Percentiles rank a stretch among this genome's conserved stretches.
Evolutionary conservation across 1,140 invertebrate species (phyloP).

Genomic region (Oryctes rhinoceros): DNA sequence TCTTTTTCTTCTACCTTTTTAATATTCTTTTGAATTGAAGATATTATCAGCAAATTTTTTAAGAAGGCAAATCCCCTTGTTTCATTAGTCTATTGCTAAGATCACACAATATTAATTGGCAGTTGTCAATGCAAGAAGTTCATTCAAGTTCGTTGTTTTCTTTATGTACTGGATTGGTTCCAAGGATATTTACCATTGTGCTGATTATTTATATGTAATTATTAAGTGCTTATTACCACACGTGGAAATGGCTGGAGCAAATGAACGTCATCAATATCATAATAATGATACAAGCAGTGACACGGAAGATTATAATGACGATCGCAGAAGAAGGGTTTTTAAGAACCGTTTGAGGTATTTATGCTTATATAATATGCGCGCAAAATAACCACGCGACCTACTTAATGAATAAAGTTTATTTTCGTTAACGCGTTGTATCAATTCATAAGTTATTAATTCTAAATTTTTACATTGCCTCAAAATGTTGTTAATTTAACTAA

Average conservation of each 20-base stretch:
- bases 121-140: slow-evolving; percentile 18
- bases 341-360: slow-evolving; percentile 71
- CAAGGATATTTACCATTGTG: slow-evolving; percentile 52
- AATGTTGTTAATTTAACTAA: no score
- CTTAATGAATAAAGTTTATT: neutral
- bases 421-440: neutral
- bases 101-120: neutral
- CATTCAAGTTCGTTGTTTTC: slow-evolving; percentile 10
- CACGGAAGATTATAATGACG: slow-evolving; percentile 75
- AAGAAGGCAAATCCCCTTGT: no score
- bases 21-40: neutral
- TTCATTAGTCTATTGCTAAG: neutral
- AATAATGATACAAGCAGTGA: slow-evolving; percentile 73
- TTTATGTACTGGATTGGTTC: slow-evolving; percentile 56
- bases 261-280: slow-evolving; percentile 56
- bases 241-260: slow-evolving; percentile 58
- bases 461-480: neutral
- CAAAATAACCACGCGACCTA: slow-evolving; percentile 17
- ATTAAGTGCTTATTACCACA: slow-evolving; percentile 56
- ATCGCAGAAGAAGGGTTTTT: slow-evolving; percentile 69
- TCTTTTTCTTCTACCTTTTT: no score
- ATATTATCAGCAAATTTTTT: neutral
- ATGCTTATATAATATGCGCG: slow-evolving; percentile 16
- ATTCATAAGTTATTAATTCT: neutral
- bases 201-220: slow-evolving; percentile 56